Base-by-base conservation (phyloP, 2,797 vertebrate species). In the Pelodytes ibericus region DNA sequence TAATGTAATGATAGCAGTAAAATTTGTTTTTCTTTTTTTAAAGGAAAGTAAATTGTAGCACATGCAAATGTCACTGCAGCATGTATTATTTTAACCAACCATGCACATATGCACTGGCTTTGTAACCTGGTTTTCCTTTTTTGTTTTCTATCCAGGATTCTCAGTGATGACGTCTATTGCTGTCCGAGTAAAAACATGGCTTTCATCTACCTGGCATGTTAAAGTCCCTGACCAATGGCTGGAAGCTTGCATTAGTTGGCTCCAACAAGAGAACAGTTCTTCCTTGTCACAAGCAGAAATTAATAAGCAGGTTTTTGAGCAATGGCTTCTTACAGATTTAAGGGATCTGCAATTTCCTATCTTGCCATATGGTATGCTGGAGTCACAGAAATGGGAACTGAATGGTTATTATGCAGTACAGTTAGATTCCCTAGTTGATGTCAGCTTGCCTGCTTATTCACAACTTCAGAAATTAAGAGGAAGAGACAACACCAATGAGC, bases 241-340 rank as follows among this genome's bases (percentile, higher is more conserved):
- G 75, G 91, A 96, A 84, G 97, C 98, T 49, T 99, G 98, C 72
- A 87, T 99, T 83, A 90, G 87, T 70, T 99, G 96, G 96, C 91
- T 99, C 57, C 91, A 91, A 81, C 92, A 94, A 83, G 96, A 98
- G 88, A 84, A 83, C 41, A 87, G 89, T 74, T 76, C 75, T 44
- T 86, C 74, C 58, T 83, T 94, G 81, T 86, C 84, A 78, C 92
- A 92, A 78, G 84, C 82, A 75, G 87, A 93, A 73, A 90, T 96
- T 10, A 98, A 99, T 81, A 95, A 91, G 80, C 94, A 96, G 82
- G 95, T 91, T 0, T 89, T 98, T 86, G 95, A 99, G 75, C 98
- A 99, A 71, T 99, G 98, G 97, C 91, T 99, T 72, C 87, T 96
- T 84, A 95, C 96, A 0, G 96, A 99, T 85, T 89, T 99, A 47